These are phyloP conservation scores for Steatocranus sp. DNA, from an alignment of 2,797 vertebrate species.

Conservation along the genomic window DNA sequence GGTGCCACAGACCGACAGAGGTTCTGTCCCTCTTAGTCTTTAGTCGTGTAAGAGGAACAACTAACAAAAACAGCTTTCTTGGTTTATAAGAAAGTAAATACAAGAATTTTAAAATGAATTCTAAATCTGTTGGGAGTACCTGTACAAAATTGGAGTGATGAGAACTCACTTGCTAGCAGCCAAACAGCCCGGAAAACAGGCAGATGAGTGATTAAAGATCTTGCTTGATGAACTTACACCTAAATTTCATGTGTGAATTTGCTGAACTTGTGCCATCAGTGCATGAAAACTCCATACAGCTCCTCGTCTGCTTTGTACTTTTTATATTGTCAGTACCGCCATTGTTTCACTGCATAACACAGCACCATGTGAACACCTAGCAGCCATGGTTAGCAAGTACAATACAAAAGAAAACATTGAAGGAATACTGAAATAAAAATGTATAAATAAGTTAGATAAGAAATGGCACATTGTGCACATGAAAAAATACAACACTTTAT, in stretches of 20 bases:
- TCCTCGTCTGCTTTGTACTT: not conserved
- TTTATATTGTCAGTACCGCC: not conserved
- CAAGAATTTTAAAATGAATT: not conserved
- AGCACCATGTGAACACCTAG: not conserved
- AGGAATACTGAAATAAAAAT: not conserved
- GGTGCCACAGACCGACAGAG: not conserved
- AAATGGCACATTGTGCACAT: not conserved
- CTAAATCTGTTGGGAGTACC: not conserved
- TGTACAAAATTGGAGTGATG: not conserved
- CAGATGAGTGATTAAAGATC: not conserved
- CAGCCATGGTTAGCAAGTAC: not conserved
- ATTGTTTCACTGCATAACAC: not conserved
- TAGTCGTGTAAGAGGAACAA: not conserved
- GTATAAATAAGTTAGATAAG: not conserved
- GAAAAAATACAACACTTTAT: not conserved
- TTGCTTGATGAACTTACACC: not conserved
- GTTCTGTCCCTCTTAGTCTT: not conserved
- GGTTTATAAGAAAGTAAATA: not conserved
- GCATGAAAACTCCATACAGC: not conserved
- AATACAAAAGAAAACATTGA: not conserved
- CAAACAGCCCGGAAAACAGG: not conserved
- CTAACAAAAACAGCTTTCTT: not conserved
- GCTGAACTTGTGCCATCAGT: not conserved
- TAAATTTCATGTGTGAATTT: not conserved
- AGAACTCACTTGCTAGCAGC: not conserved